phyloP scores from a whole-genome alignment of 2,113 vertebrate species.

The Psophia crepitans region DNA sequence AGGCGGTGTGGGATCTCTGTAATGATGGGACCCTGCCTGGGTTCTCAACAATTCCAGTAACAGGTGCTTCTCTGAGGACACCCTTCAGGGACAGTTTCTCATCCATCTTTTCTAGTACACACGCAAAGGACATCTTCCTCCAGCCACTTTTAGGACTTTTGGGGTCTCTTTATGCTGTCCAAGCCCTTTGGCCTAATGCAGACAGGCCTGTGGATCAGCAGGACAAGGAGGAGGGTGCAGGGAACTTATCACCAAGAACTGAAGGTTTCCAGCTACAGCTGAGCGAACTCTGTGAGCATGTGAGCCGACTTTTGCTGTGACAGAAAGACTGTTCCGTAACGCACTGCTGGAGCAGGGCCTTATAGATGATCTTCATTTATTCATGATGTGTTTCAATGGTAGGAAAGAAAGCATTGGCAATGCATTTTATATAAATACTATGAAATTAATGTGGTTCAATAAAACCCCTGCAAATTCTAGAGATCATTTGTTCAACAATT shows the following conservation, averaged over 20 bases:
- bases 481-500: neutral
- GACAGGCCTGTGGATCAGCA: neutral
- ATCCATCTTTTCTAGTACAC: neutral
- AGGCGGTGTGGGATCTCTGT: fast-evolving
- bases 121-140: neutral
- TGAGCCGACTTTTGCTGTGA: fast-evolving
- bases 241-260: neutral
- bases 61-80: neutral
- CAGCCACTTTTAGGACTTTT: neutral
- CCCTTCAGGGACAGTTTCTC: neutral
- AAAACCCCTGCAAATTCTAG: neutral
- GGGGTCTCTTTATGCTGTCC: neutral
- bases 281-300: fast-evolving
- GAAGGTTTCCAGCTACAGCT: neutral
- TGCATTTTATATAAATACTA: neutral
- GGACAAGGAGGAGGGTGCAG: neutral
- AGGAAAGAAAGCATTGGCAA: neutral
- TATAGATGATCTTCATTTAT: fast-evolving
- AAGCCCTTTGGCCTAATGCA: neutral
- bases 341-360: neutral
- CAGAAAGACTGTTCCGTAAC: neutral
- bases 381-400: neutral
- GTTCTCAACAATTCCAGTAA: neutral
- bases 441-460: neutral
- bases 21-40: neutral